phyloP scores from a whole-genome alignment of 2,113 vertebrate species.

The Colaptes auratus region DNA sequence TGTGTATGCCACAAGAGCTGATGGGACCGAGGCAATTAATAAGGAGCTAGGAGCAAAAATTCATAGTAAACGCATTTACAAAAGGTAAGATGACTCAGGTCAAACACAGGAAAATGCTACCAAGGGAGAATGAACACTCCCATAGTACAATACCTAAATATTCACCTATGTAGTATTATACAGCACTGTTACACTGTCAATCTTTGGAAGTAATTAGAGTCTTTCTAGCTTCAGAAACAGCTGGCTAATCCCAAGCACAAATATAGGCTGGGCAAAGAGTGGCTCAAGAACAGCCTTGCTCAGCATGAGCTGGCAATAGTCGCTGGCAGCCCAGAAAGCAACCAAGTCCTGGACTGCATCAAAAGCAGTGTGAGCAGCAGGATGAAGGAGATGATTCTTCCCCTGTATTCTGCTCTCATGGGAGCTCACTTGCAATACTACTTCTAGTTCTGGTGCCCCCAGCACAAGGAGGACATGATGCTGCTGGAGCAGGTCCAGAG shows the following conservation, averaged over 20 bases:
- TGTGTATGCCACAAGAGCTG: slow-evolving; percentile 75
- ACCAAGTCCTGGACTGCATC: no score
- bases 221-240: neutral
- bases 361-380: no score
- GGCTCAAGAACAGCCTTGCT: no score
- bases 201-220: neutral
- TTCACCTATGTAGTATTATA: neutral
- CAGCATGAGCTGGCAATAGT: no score
- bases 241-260: neutral
- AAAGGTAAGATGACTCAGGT: slow-evolving; percentile 65
- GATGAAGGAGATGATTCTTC: no score
- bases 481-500: no score
- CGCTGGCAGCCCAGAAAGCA: no score
- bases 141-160: neutral
- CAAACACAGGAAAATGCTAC: neutral
- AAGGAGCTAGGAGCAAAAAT: slow-evolving; percentile 75
- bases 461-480: no score
- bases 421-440: no score
- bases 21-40: slow-evolving; percentile 73
- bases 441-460: no score
- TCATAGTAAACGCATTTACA: slow-evolving; percentile 75
- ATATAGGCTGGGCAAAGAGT: no score
- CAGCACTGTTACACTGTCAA: neutral
- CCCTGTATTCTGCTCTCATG: no score
- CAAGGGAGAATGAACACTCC: neutral